Conservation (phyloP, 2,888 invertebrate species). For the Macrosoma leucophasiata region DNA sequence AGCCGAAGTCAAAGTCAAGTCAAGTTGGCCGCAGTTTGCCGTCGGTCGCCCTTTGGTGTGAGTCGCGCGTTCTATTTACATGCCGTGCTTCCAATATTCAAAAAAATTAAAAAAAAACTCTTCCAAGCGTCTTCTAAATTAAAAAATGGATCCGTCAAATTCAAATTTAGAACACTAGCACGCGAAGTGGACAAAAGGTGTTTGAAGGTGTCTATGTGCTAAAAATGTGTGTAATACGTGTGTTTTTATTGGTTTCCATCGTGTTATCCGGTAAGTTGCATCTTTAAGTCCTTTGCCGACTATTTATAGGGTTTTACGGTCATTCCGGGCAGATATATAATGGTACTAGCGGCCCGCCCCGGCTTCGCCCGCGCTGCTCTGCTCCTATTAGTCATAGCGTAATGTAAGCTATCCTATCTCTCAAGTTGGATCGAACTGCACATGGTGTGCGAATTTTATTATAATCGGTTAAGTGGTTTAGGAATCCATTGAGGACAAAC, state of each 20-base stretch:
- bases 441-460: too few relatives aligned
- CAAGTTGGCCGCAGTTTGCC: conserved; percentile 29
- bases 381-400: too few relatives aligned
- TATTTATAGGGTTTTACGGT: conserved; percentile 62
- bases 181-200: conserved; percentile 15
- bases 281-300: conserved; percentile 52
- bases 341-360: too few relatives aligned
- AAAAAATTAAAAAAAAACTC: conserved; percentile 39
- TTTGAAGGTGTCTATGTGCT: conserved; percentile 35
- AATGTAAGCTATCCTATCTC: too few relatives aligned
- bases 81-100: conserved; percentile 32
- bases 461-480: too few relatives aligned
- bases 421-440: too few relatives aligned
- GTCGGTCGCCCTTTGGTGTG: conserved; percentile 33
- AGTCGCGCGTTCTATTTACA: conserved; percentile 37
- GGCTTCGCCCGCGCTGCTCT: too few relatives aligned
- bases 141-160: conserved; percentile 40
- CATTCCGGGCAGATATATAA: conserved; percentile 40
- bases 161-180: conserved; percentile 7
- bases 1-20: too few relatives aligned
- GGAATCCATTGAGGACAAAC: too few relatives aligned
- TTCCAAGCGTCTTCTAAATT: conserved; percentile 35
- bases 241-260: conserved; percentile 46
- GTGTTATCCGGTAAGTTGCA: conserved; percentile 64
- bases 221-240: conserved; percentile 53